Percentiles rank a stretch among this genome's conserved stretches.
Evolutionary conservation across 1,140 invertebrate genomes (phyloP).

Genomic region (Plectrocnemia conspersa): DNA sequence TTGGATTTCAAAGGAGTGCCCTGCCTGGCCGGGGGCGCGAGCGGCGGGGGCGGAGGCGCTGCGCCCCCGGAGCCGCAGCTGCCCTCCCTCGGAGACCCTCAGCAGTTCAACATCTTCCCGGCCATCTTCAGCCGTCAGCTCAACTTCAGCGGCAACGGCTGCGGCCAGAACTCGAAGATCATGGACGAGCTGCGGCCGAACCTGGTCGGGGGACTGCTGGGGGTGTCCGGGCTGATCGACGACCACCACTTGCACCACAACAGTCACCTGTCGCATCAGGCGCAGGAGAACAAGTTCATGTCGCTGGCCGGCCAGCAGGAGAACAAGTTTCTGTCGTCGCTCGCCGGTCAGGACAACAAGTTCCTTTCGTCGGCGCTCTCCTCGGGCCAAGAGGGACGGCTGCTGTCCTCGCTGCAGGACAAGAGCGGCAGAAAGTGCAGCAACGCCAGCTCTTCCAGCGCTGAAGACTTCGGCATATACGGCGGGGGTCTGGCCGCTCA

Average conservation of each 20-base stretch:
- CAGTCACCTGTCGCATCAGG: conserved; percentile 41
- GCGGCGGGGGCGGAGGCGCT: conserved; percentile 52
- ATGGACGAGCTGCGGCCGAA: conserved; percentile 82
- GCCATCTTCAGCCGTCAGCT: conserved; percentile 82
- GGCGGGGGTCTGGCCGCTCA: conserved; percentile 41
- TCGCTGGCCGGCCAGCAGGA: conserved; percentile 45
- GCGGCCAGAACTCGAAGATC: conserved; percentile 65
- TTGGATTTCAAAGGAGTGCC: conserved; percentile 53
- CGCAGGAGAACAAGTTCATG: conserved; percentile 47
- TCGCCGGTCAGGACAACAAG: conserved; percentile 44
- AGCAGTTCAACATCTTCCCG: conserved; percentile 86
- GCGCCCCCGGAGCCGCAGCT: conserved; percentile 56
- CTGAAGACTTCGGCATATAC: conserved; percentile 76
- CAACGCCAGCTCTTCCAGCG: conserved; percentile 68
- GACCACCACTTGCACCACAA: conserved; percentile 64
- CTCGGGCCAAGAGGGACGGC: conserved; percentile 43
- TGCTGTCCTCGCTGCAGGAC: conserved; percentile 44
- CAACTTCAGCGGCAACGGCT: conserved; percentile 67
- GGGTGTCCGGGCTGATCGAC: conserved; percentile 68
- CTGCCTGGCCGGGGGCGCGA: conserved; percentile 40
- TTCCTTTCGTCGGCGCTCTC: conserved; percentile 44
- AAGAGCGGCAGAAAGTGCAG: conserved; percentile 65
- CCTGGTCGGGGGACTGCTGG: conserved; percentile 69
- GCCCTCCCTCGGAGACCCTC: conserved; percentile 55
- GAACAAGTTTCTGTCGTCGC: conserved; percentile 50